Conservation (phyloP, 2,113 vertebrate genomes). For the Sapayoa aenigma region DNA sequence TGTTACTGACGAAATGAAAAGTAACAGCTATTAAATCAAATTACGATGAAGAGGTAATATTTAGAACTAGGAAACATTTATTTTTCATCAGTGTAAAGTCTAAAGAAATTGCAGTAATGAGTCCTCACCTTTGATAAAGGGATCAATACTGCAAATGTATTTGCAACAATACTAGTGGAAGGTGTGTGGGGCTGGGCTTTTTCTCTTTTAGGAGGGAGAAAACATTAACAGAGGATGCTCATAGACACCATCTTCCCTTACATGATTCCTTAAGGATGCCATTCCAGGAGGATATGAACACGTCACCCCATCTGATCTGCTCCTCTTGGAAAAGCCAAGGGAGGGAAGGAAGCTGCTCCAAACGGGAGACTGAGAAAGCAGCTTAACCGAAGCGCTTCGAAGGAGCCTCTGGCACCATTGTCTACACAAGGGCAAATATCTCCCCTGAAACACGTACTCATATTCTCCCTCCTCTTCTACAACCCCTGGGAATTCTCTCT, state of each 20-base stretch:
- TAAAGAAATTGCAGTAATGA: background rate
- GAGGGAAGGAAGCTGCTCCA: background rate
- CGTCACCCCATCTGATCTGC: background rate
- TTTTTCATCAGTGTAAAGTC: background rate
- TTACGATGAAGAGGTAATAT: background rate
- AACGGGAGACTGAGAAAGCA: background rate
- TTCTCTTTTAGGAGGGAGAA: background rate
- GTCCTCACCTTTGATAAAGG: background rate
- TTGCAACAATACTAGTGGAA: background rate
- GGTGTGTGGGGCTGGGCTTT: background rate
- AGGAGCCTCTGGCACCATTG: background rate
- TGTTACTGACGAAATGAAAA: background rate
- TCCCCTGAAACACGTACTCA: background rate
- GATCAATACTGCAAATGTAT: background rate
- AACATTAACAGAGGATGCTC: background rate
- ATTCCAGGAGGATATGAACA: background rate
- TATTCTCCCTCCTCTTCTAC: background rate
- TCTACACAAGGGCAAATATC: background rate
- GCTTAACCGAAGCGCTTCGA: background rate
- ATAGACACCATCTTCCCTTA: background rate
- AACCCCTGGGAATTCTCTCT: constrained; percentile 5
- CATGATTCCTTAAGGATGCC: background rate
- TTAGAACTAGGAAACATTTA: background rate
- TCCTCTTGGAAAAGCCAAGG: background rate
- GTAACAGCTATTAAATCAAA: background rate